phyloP scores from a whole-genome alignment of 1,140 invertebrate species.

The Argopecten irradians region DNA sequence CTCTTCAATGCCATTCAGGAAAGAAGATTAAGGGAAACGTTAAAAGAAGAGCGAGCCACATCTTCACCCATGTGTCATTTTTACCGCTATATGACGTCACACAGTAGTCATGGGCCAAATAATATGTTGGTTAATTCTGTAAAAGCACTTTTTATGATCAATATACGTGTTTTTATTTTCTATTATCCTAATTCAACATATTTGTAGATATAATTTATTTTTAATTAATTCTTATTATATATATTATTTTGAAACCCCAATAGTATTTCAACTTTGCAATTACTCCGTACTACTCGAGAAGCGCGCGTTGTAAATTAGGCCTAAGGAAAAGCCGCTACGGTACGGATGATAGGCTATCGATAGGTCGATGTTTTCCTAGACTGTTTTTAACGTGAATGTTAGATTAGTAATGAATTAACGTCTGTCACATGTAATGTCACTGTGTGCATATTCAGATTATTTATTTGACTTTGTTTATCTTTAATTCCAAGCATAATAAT shows the following conservation, averaged over 20 bases:
- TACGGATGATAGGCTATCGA: neutral
- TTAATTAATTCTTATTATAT: neutral
- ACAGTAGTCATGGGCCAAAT: neutral
- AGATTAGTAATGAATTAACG: neutral
- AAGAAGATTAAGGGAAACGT: too few relatives aligned
- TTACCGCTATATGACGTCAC: slow-evolving; percentile 21
- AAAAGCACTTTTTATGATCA: too few relatives aligned
- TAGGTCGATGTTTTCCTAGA: neutral
- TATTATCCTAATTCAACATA: neutral
- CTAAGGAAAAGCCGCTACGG: neutral
- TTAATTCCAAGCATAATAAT: neutral
- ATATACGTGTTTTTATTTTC: too few relatives aligned
- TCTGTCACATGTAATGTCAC: neutral
- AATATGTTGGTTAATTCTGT: neutral
- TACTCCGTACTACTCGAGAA: neutral
- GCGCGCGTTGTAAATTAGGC: neutral
- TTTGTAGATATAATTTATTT: neutral
- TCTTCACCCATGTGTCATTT: neutral
- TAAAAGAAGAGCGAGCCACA: too few relatives aligned
- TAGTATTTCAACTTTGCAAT: neutral
- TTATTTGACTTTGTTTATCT: neutral
- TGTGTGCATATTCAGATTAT: neutral
- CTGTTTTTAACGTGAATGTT: too few relatives aligned
- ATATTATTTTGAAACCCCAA: neutral
- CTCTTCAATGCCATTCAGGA: too few relatives aligned